Evolutionary conservation across 1,140 invertebrate genomes (phyloP), one percentile per base, ranked within the genome.

Genomic region (Riptortus pedestris): DNA sequence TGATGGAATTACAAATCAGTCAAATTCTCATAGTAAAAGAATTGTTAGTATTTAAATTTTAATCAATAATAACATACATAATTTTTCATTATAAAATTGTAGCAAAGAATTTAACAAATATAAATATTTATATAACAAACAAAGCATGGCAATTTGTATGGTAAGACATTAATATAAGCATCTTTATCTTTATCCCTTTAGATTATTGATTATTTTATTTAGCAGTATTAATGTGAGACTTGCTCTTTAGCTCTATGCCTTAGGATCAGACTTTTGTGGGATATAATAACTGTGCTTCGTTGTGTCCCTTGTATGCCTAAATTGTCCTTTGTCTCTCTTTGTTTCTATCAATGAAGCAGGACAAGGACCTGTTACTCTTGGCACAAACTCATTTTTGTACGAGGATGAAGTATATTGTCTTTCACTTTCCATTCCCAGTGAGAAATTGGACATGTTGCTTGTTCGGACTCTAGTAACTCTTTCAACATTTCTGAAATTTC

Each of bases 231-330:
- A 7, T 38, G 31, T 7, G 14, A 38, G 31, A 38, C 5, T 7
- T 38, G 31, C 5, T 38, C 31, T 38, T 38, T 14, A 38, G 5
- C 31, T 38, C 5, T 14, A 38, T 7, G n/a, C n/a, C 14, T 38
- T 14, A 38, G 14, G 14, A 26, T 64, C 63, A 65, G 28, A 69
- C 66, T 64, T 68, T 69, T 24, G n/a, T n/a, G 85, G 81, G 72
- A 86, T 79, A 70, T 90, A 91, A 72, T 90, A 91, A 72, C 88
- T 89, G 71, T 91, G 88, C 71, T 87, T 84, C 52, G 81, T 83
- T 0, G 88, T 88, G 72, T 90, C 86, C 65, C 88, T 80, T 1
- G 87, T 88, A 69, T 90, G 87, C 72, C 87, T 87, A 72, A 87
- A 91, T 14, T 70, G 61, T 24, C 60, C 64, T 26, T 65, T 66